These are phyloP conservation scores for Euschistus heros DNA, from an alignment of 1,140 invertebrate genomes.

Conservation along the genomic window DNA sequence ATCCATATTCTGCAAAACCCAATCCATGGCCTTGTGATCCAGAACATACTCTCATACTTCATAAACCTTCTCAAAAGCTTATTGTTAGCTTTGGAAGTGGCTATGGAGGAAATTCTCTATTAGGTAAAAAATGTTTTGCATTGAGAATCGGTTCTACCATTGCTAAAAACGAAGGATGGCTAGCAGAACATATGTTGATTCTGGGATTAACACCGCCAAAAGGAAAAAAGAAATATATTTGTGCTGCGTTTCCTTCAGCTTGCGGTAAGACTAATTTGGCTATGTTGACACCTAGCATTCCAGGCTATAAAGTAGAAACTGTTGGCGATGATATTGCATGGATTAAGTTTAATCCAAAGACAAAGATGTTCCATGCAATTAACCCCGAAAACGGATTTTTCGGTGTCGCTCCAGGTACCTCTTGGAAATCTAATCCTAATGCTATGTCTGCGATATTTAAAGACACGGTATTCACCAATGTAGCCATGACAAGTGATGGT, in stretches of 20 bases:
- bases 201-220: slow-evolving; percentile 84
- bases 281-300: slow-evolving; percentile 88
- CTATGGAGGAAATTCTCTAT: slow-evolving; percentile 94
- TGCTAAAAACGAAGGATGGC: slow-evolving; percentile 89
- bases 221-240: slow-evolving; percentile 85
- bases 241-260: slow-evolving; percentile 94
- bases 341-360: slow-evolving; percentile 85
- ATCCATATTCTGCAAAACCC: slow-evolving; percentile 40
- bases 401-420: slow-evolving; percentile 94
- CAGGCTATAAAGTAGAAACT: slow-evolving; percentile 88
- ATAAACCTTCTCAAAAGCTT: slow-evolving; percentile 60
- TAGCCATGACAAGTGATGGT: slow-evolving; percentile 91
- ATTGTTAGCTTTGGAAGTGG: slow-evolving; percentile 92
- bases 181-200: slow-evolving; percentile 98
- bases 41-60: slow-evolving; percentile 75
- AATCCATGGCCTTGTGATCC: slow-evolving; percentile 95
- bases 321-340: slow-evolving; percentile 92
- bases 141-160: slow-evolving; percentile 91
- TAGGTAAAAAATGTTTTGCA: slow-evolving; percentile 99
- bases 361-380: slow-evolving; percentile 86
- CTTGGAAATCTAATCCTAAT: slow-evolving; percentile 84
- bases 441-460: slow-evolving; percentile 90
- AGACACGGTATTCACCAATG: slow-evolving; percentile 97
- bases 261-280: slow-evolving; percentile 99
- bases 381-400: slow-evolving; percentile 99